Evolutionary conservation across 2,888 invertebrate species (phyloP).

Genomic region (Tryphoninae sp.): DNA sequence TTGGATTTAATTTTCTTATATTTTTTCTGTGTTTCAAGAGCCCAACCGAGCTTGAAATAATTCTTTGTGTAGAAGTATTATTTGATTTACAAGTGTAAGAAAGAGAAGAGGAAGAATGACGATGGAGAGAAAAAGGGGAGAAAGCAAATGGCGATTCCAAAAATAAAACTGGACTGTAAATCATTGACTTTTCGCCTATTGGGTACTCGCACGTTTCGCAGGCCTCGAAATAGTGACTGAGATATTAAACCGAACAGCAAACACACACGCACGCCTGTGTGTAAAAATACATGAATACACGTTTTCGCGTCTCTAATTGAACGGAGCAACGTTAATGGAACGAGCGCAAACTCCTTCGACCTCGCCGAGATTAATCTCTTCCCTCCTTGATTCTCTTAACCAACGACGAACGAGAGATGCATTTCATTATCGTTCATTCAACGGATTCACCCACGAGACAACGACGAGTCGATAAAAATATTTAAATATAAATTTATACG

Average conservation of each 20-base stretch:
- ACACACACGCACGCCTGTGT: background rate
- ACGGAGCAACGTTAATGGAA: constrained; percentile 24
- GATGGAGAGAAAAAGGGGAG: constrained; percentile 17
- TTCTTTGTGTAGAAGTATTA: constrained; percentile 23
- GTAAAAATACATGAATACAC: constrained; percentile 3
- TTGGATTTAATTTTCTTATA: constrained; percentile 4
- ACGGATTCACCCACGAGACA: constrained; percentile 16
- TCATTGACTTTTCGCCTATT: constrained; percentile 42
- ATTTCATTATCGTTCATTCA: constrained; percentile 15
- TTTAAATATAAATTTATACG: too few relatives aligned
- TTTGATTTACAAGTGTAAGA: constrained; percentile 38
- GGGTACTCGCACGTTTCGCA: constrained; percentile 25
- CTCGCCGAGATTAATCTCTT: constrained; percentile 47
- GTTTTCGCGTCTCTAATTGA: constrained; percentile 38
- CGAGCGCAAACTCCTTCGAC: constrained; percentile 35
- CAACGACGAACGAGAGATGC: constrained; percentile 19
- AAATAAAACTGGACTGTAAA: constrained; percentile 51
- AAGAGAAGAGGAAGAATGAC: constrained; percentile 28
- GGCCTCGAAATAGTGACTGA: constrained; percentile 19
- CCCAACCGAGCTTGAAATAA: constrained; percentile 14
- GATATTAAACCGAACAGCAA: constrained; percentile 22
- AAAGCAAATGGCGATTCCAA: constrained; percentile 37
- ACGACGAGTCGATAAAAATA: background rate
- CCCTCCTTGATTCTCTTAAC: constrained; percentile 12
- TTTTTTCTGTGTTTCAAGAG: background rate